Percentiles rank a stretch among this genome's conserved stretches.
Evolutionary conservation across 1,140 invertebrate genomes (phyloP).

Genomic region (Streblospio benedicti): DNA sequence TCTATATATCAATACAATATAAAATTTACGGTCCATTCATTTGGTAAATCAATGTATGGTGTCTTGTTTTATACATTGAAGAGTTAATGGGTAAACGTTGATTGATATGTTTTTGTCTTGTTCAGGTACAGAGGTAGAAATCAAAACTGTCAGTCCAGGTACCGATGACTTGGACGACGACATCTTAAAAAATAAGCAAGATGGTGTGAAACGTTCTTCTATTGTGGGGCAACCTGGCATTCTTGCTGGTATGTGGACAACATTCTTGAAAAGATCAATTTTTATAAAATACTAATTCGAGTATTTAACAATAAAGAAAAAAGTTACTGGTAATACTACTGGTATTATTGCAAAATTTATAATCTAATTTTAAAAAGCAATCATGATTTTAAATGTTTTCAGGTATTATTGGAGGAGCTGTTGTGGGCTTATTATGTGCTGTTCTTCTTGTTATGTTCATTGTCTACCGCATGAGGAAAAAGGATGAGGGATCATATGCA

Average conservation of each 20-base stretch:
- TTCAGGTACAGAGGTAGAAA: too few relatives aligned
- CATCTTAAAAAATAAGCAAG: not conserved
- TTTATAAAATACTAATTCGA: not conserved
- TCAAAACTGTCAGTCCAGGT: too few relatives aligned
- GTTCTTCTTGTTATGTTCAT: slow-evolving; percentile 99
- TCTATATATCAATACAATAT: too few relatives aligned
- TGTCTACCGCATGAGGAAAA: slow-evolving; percentile 96
- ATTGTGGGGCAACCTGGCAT: slow-evolving; percentile 92
- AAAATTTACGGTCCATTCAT: too few relatives aligned
- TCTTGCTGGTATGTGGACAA: slow-evolving; percentile 64
- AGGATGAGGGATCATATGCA: slow-evolving; percentile 97
- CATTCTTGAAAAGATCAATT: not conserved
- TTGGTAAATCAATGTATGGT: too few relatives aligned
- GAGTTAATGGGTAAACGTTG: too few relatives aligned
- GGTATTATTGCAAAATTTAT: not conserved
- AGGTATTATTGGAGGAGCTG: slow-evolving; percentile 97
- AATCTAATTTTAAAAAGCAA: slow-evolving; percentile 4
- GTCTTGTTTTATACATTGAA: too few relatives aligned
- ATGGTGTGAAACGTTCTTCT: slow-evolving; percentile 51
- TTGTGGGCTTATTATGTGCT: slow-evolving; percentile 90
- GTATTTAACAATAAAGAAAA: not conserved
- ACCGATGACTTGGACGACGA: too few relatives aligned
- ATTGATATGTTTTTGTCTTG: too few relatives aligned
- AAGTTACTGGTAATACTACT: not conserved
- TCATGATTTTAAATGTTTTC: slow-evolving; percentile 35